phyloP scores from a whole-genome alignment of 1,140 invertebrate species.

The Drosophila lacertosa region DNA sequence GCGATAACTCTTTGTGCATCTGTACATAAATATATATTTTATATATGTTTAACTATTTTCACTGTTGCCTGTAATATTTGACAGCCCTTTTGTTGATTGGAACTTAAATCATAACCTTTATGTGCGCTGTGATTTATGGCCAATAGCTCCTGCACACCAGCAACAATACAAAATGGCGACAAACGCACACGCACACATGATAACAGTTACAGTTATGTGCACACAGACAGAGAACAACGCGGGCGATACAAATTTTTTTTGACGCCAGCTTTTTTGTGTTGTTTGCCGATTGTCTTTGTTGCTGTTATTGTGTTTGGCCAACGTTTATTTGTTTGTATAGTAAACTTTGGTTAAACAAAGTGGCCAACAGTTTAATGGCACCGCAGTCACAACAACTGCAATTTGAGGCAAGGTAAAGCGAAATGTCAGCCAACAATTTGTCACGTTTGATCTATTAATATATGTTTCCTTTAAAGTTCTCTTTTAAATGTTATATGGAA shows the following conservation, averaged over 20 bases:
- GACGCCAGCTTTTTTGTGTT: conserved; percentile 31
- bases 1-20: too few species aligned
- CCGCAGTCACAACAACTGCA: conserved; percentile 37
- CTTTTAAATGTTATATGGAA: too few species aligned
- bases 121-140: conserved; percentile 44
- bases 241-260: conserved; percentile 32
- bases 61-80: neutral
- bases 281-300: conserved; percentile 22
- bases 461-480: too few species aligned
- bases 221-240: conserved; percentile 22
- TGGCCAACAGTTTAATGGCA: conserved; percentile 75
- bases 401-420: conserved; percentile 60
- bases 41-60: too few species aligned
- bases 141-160: conserved; percentile 9
- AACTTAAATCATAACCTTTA: conserved; percentile 56
- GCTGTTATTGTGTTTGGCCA: conserved; percentile 49
- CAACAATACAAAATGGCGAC: conserved; percentile 41
- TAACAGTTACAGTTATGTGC: conserved; percentile 7
- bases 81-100: conserved; percentile 33
- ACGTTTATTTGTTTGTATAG: conserved; percentile 79
- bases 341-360: conserved; percentile 83
- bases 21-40: too few species aligned
- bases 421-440: conserved; percentile 8
- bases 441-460: too few species aligned
- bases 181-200: conserved; percentile 15